A percentile compares a stretch with the other conserved stretches of the same genome.
Conservation (phyloP, 37 sponge, comb jelly and placozoan species). For the Agelas oroides region DNA sequence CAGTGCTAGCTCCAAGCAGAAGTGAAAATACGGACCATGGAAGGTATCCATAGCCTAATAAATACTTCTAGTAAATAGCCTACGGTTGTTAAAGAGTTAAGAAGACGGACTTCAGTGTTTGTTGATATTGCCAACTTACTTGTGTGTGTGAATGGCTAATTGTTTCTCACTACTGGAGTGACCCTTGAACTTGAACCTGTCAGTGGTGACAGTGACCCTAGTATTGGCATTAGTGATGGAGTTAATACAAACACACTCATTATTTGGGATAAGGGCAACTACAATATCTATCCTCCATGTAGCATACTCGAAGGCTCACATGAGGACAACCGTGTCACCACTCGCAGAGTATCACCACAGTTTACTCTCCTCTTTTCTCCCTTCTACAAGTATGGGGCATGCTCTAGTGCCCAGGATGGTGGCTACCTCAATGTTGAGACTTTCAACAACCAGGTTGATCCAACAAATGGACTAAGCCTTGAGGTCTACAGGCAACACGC, state of each 20-base stretch:
- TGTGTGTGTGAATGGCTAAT: too few species aligned
- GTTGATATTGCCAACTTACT: too few species aligned
- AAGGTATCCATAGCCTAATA: too few species aligned
- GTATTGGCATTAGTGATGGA: constrained; percentile 20
- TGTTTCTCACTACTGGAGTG: neutral
- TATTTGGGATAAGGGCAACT: neutral
- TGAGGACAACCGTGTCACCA: neutral
- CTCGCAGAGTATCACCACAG: neutral
- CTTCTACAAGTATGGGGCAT: constrained; percentile 6
- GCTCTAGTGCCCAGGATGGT: neutral
- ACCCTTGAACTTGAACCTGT: neutral
- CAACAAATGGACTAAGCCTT: constrained; percentile 1
- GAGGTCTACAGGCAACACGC: constrained; percentile 1
- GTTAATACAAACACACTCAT: neutral
- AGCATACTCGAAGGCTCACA: neutral
- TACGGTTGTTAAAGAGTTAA: too few species aligned
- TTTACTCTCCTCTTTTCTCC: neutral
- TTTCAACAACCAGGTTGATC: constrained; percentile 20
- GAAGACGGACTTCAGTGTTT: too few species aligned
- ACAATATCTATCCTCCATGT: neutral
- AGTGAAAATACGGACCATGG: too few species aligned
- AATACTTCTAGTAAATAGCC: too few species aligned
- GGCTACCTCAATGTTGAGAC: constrained; percentile 12
- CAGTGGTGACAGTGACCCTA: neutral
- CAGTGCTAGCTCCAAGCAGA: too few species aligned